These are phyloP conservation scores for Hydrotaea cyrtoneurina DNA, from an alignment of 2,888 invertebrate species.

Conservation along the genomic window DNA sequence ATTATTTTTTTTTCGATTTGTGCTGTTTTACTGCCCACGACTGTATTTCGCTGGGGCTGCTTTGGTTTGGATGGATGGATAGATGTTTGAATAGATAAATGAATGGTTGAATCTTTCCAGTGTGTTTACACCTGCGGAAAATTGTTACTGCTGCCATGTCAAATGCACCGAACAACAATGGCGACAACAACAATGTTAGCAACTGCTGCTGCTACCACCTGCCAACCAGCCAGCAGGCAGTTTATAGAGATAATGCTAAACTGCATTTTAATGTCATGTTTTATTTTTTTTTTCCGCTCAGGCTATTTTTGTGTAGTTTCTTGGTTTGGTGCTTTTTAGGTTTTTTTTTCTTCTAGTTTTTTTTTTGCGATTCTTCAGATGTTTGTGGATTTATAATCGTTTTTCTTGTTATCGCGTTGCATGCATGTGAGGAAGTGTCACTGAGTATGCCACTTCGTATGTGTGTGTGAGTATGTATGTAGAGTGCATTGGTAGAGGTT, in stretches of 20 bases:
- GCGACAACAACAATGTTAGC: constrained; percentile 43
- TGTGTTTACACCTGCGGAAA: constrained; percentile 68
- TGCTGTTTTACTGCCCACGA: neutral
- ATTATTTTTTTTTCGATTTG: too few species aligned
- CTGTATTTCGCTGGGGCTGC: constrained; percentile 28
- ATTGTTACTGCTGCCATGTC: constrained; percentile 65
- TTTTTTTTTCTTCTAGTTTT: constrained; percentile 6
- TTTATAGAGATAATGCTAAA: constrained; percentile 46
- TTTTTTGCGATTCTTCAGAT: constrained; percentile 32
- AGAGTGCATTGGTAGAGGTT: too few species aligned
- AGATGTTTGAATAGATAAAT: constrained; percentile 65
- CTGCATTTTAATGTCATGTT: constrained; percentile 62
- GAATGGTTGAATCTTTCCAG: constrained; percentile 59
- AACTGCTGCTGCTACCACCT: constrained; percentile 25
- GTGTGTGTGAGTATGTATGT: too few species aligned
- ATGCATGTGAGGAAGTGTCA: constrained; percentile 40
- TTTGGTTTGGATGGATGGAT: constrained; percentile 40
- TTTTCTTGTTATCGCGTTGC: constrained; percentile 57
- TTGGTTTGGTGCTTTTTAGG: too few species aligned
- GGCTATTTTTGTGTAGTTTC: constrained; percentile 13
- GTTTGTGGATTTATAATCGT: constrained; percentile 62
- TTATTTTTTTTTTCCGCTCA: constrained; percentile 1
- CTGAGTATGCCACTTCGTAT: neutral
- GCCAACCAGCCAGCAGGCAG: constrained; percentile 28
- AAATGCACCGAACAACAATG: constrained; percentile 39